Percentiles rank a stretch among this genome's conserved stretches.
Conservation (phyloP, 2,797 vertebrate genomes). For the Poecile montanus region DNA sequence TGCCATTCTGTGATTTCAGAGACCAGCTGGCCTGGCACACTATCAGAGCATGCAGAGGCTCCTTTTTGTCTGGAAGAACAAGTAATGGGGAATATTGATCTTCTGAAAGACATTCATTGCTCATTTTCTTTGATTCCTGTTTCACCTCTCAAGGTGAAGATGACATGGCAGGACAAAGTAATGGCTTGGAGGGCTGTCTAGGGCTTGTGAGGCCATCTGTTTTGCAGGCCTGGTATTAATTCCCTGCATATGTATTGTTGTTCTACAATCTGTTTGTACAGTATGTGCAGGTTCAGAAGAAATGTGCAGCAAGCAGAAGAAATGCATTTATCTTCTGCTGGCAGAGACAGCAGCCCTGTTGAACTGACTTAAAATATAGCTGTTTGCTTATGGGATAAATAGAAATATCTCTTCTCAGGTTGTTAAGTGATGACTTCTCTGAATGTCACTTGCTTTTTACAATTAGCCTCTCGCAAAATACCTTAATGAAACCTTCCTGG, state of each 20-base stretch:
- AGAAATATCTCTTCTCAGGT: background rate
- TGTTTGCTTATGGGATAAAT: background rate
- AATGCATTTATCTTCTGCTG: conserved; percentile 21
- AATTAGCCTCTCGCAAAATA: background rate
- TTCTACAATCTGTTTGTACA: background rate
- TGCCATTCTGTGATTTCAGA: accelerated
- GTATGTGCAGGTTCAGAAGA: conserved; percentile 4
- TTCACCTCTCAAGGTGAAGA: background rate
- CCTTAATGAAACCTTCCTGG: background rate
- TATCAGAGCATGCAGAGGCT: background rate
- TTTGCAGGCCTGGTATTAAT: background rate
- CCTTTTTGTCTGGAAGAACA: background rate
- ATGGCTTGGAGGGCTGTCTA: background rate
- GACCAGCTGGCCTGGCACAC: accelerated
- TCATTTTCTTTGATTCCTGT: background rate
- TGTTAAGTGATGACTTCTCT: background rate
- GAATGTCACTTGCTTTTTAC: background rate
- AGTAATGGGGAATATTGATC: background rate
- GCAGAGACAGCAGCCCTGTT: background rate
- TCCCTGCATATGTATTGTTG: background rate
- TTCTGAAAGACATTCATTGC: background rate
- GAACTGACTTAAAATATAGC: background rate
- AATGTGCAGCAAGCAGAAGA: background rate
- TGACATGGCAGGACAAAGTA: background rate
- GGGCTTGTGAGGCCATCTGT: conserved; percentile 19